phyloP scores from a whole-genome alignment of 2,888 invertebrate genomes.

The Rhaphigaster nebulosa region DNA sequence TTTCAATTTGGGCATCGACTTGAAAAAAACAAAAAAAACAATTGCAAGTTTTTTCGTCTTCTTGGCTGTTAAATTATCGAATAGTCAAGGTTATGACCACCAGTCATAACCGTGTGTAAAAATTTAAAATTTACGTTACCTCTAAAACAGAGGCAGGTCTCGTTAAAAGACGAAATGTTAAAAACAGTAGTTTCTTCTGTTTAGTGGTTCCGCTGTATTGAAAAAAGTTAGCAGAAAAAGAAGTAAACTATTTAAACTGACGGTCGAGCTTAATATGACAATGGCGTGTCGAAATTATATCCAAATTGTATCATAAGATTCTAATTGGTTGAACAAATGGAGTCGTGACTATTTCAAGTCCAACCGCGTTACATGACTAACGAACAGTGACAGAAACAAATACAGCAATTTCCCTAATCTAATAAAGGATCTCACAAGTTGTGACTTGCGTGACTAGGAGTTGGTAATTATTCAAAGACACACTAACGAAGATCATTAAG shows the following conservation, averaged over 20 bases:
- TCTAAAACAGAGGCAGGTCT: no score
- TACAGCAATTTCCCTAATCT: constrained; percentile 33
- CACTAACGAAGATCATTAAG: constrained; percentile 10
- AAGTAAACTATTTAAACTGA: neutral
- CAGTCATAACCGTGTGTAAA: no score
- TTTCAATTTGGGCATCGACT: no score
- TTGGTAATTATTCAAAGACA: constrained; percentile 7
- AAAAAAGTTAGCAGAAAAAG: no score
- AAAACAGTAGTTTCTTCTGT: no score
- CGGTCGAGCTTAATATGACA: neutral
- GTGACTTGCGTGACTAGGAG: constrained; percentile 11
- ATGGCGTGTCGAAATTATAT: neutral
- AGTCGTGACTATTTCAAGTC: neutral
- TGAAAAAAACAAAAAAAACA: no score
- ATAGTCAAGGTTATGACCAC: no score
- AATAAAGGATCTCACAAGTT: neutral
- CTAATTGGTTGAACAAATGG: neutral
- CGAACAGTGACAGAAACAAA: neutral
- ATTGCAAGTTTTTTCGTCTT: no score
- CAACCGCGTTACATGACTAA: neutral
- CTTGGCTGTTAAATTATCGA: no score
- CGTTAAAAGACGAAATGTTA: no score
- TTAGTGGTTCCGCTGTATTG: no score
- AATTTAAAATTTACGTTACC: no score
- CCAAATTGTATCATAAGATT: neutral